Percentiles rank a stretch among this genome's conserved stretches.
Conservation (phyloP, 2,797 vertebrate genomes). For the Pterois miles region DNA sequence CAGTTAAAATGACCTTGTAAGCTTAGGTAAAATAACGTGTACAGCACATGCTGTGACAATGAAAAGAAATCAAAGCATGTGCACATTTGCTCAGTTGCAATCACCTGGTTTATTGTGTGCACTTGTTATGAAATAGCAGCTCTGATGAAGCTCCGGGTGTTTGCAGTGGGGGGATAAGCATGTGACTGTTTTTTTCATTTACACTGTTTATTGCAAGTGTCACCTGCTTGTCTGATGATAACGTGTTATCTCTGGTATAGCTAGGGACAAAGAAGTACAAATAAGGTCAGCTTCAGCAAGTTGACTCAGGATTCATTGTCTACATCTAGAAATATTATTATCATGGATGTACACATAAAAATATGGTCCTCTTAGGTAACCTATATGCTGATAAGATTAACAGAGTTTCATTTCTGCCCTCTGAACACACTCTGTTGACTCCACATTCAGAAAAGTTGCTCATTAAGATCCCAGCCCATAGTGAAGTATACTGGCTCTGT, state of each 20-base stretch:
- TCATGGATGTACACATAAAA: background rate
- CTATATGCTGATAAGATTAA: constrained; percentile 30
- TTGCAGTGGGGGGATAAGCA: background rate
- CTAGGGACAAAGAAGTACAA: background rate
- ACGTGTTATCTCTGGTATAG: background rate
- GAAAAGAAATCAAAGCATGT: background rate
- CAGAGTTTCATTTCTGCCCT: constrained; percentile 39
- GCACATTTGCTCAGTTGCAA: background rate
- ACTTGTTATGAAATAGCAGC: background rate
- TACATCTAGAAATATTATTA: constrained; percentile 4
- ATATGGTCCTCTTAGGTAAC: constrained; percentile 29
- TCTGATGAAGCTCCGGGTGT: background rate
- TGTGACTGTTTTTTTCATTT: background rate
- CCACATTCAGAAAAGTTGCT: constrained; percentile 51
- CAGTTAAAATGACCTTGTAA: background rate
- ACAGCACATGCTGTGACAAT: background rate
- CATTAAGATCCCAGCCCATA: constrained; percentile 53
- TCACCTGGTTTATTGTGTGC: background rate
- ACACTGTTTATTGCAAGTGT: background rate
- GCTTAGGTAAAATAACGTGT: background rate
- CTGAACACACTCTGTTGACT: constrained; percentile 59
- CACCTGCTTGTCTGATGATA: background rate
- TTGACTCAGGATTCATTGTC: background rate
- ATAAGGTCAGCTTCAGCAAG: background rate
- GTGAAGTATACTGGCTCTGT: constrained; percentile 30